These are phyloP conservation scores for Hemithea aestivaria DNA, from an alignment of 2,888 invertebrate genomes.

Conservation along the genomic window DNA sequence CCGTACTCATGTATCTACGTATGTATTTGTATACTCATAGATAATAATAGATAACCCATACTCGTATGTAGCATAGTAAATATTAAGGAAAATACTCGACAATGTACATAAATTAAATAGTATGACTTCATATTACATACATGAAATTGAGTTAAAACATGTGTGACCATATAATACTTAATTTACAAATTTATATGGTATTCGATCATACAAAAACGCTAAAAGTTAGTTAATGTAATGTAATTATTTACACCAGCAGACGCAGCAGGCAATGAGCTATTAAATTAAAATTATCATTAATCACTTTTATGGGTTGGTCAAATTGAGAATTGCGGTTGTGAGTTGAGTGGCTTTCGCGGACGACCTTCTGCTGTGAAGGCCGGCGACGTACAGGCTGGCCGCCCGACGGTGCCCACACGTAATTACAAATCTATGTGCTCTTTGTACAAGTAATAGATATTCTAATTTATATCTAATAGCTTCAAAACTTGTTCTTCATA, in stretches of 20 bases:
- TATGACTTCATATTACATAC: background rate
- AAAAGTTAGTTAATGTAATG: constrained; percentile 5
- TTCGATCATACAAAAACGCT: constrained; percentile 10
- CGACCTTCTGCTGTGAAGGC: constrained; percentile 64
- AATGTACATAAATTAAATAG: too few relatives aligned
- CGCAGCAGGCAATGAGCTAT: constrained; percentile 33
- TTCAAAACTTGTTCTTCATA: constrained; percentile 10
- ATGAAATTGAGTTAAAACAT: background rate
- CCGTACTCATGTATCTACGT: too few relatives aligned
- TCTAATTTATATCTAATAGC: constrained; percentile 12
- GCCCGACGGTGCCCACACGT: constrained; percentile 23
- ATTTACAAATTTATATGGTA: too few relatives aligned
- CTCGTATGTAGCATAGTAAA: too few relatives aligned
- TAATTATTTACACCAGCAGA: constrained; percentile 16
- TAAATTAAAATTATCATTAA: constrained; percentile 43
- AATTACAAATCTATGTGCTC: constrained; percentile 13
- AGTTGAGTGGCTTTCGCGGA: constrained; percentile 39
- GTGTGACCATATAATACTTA: too few relatives aligned
- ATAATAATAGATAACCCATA: too few relatives aligned
- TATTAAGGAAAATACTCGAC: too few relatives aligned
- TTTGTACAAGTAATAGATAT: constrained; percentile 20
- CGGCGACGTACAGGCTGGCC: constrained; percentile 62
- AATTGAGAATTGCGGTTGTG: constrained; percentile 33
- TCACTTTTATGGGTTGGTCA: constrained; percentile 41
- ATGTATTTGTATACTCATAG: too few relatives aligned